Percentiles rank a stretch among this genome's conserved stretches.
Evolutionary conservation across 1,140 invertebrate genomes (phyloP).

Genomic region (Rhizoglyphus robini): DNA sequence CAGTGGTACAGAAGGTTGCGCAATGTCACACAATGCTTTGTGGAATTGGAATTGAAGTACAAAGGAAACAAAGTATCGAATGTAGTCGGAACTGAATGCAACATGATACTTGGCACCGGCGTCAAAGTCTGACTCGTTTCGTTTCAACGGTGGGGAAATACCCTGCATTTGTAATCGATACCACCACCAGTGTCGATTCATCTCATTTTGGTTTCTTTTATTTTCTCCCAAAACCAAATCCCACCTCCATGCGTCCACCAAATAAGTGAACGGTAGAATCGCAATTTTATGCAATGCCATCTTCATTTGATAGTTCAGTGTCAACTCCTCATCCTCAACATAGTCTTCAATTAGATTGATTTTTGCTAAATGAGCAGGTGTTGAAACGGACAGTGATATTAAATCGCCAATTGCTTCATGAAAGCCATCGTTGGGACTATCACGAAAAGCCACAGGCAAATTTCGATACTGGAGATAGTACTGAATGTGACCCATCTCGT

Average conservation of each 20-base stretch:
- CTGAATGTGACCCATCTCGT: conserved; percentile 74
- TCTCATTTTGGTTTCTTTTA: conserved; percentile 48
- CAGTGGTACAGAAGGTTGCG: conserved; percentile 56
- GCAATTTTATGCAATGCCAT: conserved; percentile 72
- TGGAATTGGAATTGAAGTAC: conserved; percentile 86
- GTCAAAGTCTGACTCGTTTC: conserved; percentile 67
- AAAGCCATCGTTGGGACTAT: conserved; percentile 78
- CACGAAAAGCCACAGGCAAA: conserved; percentile 54
- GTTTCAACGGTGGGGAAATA: conserved; percentile 55
- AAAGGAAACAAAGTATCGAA: conserved; percentile 78
- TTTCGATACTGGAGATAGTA: conserved; percentile 71
- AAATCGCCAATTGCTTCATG: conserved; percentile 81
- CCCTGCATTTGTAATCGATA: conserved; percentile 57
- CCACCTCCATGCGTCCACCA: conserved; percentile 75
- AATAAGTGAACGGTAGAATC: conserved; percentile 71
- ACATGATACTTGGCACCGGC: conserved; percentile 70
- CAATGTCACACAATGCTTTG: conserved; percentile 57
- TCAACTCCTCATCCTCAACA: conserved; percentile 46
- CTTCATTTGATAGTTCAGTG: conserved; percentile 60
- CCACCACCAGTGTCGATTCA: conserved; percentile 70
- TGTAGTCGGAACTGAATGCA: conserved; percentile 63
- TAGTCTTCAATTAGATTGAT: conserved; percentile 49
- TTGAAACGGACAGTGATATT: conserved; percentile 55
- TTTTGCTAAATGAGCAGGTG: conserved; percentile 59
- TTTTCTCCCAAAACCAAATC: conserved; percentile 68